Evolutionary conservation across 2,888 invertebrate species (phyloP).

Genomic region (Rotaria magnacalcarata): DNA sequence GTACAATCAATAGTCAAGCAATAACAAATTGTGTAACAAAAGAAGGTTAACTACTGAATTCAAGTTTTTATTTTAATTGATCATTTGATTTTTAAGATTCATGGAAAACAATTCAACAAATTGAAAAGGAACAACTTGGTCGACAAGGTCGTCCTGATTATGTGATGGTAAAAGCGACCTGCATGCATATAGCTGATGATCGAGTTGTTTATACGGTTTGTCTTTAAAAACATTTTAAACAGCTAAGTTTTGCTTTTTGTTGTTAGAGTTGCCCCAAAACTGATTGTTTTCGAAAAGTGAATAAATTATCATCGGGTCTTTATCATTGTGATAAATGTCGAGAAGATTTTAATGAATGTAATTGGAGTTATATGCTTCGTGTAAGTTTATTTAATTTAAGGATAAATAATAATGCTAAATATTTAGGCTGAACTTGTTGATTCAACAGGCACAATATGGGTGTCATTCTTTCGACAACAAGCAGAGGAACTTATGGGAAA

Average conservation of each 20-base stretch:
- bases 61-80: too few species aligned
- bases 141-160: conserved; percentile 73
- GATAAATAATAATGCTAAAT: neutral
- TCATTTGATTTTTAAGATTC: conserved; percentile 48
- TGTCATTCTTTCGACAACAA: conserved; percentile 79
- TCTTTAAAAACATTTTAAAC: neutral
- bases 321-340: conserved; percentile 93
- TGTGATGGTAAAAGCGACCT: conserved; percentile 72
- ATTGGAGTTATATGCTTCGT: conserved; percentile 63
- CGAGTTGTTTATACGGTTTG: conserved; percentile 75
- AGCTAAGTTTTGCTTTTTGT: neutral
- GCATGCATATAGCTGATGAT: conserved; percentile 74
- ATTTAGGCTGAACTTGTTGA: conserved; percentile 79
- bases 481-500: conserved; percentile 73
- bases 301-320: conserved; percentile 78
- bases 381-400: neutral
- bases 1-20: conserved; percentile 49
- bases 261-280: conserved; percentile 74
- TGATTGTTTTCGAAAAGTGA: conserved; percentile 87
- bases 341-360: conserved; percentile 75
- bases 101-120: conserved; percentile 75
- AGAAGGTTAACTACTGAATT: neutral
- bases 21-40: neutral
- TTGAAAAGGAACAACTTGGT: conserved; percentile 68
- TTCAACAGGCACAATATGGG: conserved; percentile 79